phyloP scores from a whole-genome alignment of 2,888 invertebrate species.

The Tachina lurida region DNA sequence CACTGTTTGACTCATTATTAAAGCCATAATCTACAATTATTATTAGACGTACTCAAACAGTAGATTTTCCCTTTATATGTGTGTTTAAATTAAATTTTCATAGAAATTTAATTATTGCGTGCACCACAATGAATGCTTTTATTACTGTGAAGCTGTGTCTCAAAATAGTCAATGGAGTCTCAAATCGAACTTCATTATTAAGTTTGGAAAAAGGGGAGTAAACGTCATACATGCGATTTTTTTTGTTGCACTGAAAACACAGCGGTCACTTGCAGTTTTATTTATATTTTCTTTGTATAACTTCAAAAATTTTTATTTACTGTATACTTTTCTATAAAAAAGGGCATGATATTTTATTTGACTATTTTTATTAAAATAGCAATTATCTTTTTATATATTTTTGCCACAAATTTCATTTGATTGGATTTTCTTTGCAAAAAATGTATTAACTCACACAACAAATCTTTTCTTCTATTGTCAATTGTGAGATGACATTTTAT shows the following conservation, averaged over 20 bases:
- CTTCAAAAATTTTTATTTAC: not conserved
- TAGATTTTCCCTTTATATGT: not conserved
- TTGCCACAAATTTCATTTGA: slow-evolving; percentile 59
- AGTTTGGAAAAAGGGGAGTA: slow-evolving; percentile 72
- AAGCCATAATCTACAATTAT: slow-evolving; percentile 26
- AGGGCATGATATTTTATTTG: slow-evolving; percentile 39
- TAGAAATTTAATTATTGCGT: slow-evolving; percentile 23
- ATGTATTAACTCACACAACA: slow-evolving; percentile 53
- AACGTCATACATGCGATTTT: slow-evolving; percentile 65
- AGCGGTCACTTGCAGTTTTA: slow-evolving; percentile 32
- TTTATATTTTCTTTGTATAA: not conserved
- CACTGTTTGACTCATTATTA: slow-evolving; percentile 66
- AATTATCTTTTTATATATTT: slow-evolving; percentile 43
- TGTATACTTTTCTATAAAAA: slow-evolving; percentile 54
- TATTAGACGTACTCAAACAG: slow-evolving; percentile 2
- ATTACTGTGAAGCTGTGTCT: slow-evolving; percentile 30
- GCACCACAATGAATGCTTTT: slow-evolving; percentile 1
- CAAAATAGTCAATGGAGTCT: slow-evolving; percentile 60
- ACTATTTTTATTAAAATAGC: slow-evolving; percentile 25
- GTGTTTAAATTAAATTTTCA: not conserved
- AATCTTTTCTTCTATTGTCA: slow-evolving; percentile 51
- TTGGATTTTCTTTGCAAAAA: slow-evolving; percentile 55
- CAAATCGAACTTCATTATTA: slow-evolving; percentile 57
- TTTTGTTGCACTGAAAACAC: slow-evolving; percentile 51
- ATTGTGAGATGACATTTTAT: slow-evolving; percentile 55